Conservation (phyloP, 2,797 vertebrate species). For the Ptychobarbus kaznakovi region DNA sequence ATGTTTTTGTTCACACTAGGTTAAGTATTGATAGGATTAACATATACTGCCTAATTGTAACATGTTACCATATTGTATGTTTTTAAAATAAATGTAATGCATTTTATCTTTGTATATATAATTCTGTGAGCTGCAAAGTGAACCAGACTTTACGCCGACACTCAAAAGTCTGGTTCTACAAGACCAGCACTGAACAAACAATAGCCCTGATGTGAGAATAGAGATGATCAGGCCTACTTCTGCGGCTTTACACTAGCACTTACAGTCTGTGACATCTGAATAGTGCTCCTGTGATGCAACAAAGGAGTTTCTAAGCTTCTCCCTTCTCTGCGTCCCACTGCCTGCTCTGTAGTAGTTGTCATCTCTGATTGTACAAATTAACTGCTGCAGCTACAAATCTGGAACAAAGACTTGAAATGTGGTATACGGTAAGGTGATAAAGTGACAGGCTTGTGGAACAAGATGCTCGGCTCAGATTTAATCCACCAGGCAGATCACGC, state of each 20-base stretch:
- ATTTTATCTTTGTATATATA: not conserved
- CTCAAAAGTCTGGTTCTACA: slow-evolving; percentile 3
- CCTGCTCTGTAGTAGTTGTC: slow-evolving; percentile 50
- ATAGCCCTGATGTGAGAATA: not conserved
- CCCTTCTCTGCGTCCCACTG: slow-evolving; percentile 12
- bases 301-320: slow-evolving; percentile 23
- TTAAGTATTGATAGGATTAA: not conserved
- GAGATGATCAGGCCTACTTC: not conserved
- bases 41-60: not conserved
- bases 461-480: slow-evolving; percentile 50
- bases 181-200: not conserved
- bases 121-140: not conserved
- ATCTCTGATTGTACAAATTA: slow-evolving; percentile 56
- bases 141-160: not conserved
- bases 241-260: slow-evolving; percentile 1
- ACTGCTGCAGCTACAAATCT: slow-evolving; percentile 40
- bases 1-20: not conserved
- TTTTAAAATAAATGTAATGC: not conserved
- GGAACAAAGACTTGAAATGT: slow-evolving; percentile 51
- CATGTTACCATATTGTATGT: not conserved
- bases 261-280: slow-evolving; percentile 20
- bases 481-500: slow-evolving; percentile 52
- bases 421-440: slow-evolving; percentile 56
- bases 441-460: slow-evolving; percentile 52
- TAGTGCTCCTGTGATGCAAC: slow-evolving; percentile 4